Evolutionary conservation across 1,140 invertebrate genomes (phyloP).

Genomic region (Brachionus sp.): DNA sequence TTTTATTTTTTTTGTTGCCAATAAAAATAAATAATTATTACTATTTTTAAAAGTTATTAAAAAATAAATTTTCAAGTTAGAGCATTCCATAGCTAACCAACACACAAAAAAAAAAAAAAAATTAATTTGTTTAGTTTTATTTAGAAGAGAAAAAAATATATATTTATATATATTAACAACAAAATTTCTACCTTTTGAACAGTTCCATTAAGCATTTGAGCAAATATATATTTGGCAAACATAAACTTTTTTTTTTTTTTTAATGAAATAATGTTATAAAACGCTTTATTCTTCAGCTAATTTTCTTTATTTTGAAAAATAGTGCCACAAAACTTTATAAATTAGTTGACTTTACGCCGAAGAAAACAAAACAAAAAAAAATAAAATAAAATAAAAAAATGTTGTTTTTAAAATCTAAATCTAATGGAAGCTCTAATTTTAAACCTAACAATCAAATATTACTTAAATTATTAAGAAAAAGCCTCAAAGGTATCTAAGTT

Average conservation of each 20-base stretch:
- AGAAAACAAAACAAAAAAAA: too few species aligned
- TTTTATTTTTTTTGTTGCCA: too few species aligned
- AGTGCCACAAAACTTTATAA: background rate
- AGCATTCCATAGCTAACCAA: background rate
- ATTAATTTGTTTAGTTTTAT: constrained; percentile 6
- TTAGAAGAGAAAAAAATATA: background rate
- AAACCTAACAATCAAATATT: constrained; percentile 30
- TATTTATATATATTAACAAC: too few species aligned
- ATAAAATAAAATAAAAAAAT: background rate
- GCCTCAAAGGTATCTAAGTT: constrained; percentile 8
- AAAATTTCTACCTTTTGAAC: constrained; percentile 18
- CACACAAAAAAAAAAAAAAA: too few species aligned
- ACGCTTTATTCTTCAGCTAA: constrained; percentile 9
- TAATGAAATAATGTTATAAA: constrained; percentile 39
- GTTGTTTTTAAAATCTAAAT: background rate
- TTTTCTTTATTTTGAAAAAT: background rate
- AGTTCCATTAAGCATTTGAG: constrained; percentile 32
- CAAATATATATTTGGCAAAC: background rate
- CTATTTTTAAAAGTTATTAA: too few species aligned
- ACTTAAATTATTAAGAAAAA: constrained; percentile 21
- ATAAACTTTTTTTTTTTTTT: background rate
- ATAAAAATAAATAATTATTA: too few species aligned
- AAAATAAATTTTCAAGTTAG: background rate
- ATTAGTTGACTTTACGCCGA: background rate
- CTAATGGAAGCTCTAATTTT: background rate